A percentile compares a stretch with the other conserved stretches of the same genome.
These are phyloP conservation scores for Macropus fuliginosus DNA, from an alignment of 2,797 vertebrate species.

Conservation along the genomic window DNA sequence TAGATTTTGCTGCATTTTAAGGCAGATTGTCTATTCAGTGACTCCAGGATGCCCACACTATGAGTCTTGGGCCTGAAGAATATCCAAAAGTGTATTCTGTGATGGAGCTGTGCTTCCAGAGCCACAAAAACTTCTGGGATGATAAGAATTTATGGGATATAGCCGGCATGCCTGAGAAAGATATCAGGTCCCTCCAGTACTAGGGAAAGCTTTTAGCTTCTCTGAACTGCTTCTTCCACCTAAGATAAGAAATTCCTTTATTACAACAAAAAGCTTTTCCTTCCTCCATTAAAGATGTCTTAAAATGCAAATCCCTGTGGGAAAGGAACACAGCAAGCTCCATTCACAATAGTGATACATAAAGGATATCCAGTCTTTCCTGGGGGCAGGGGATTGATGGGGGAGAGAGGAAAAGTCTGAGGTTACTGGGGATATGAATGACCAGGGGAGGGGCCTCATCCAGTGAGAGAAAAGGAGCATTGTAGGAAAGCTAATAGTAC, in stretches of 20 bases:
- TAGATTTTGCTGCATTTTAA: neutral
- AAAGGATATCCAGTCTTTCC: neutral
- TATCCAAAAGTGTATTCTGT: neutral
- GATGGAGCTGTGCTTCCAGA: neutral
- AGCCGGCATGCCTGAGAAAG: neutral
- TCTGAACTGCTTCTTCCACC: neutral
- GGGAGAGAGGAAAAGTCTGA: neutral
- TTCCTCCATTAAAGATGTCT: slow-evolving; percentile 37
- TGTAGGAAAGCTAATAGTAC: neutral
- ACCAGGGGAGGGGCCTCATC: neutral
- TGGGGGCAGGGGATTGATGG: neutral
- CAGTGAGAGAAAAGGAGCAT: neutral
- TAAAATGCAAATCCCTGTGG: slow-evolving; percentile 38
- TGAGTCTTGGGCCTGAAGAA: neutral
- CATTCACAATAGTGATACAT: neutral
- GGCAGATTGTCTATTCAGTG: neutral
- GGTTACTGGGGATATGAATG: neutral
- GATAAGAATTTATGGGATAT: neutral
- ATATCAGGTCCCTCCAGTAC: neutral
- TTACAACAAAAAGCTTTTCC: slow-evolving; percentile 2
- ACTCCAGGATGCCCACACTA: neutral
- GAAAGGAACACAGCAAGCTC: neutral
- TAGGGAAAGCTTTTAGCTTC: neutral
- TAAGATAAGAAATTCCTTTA: neutral
- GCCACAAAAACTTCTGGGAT: neutral